Evolutionary conservation across 2,113 vertebrate species (phyloP), one percentile per base, ranked within the genome.

Genomic region (Rhabdornis inornatus): DNA sequence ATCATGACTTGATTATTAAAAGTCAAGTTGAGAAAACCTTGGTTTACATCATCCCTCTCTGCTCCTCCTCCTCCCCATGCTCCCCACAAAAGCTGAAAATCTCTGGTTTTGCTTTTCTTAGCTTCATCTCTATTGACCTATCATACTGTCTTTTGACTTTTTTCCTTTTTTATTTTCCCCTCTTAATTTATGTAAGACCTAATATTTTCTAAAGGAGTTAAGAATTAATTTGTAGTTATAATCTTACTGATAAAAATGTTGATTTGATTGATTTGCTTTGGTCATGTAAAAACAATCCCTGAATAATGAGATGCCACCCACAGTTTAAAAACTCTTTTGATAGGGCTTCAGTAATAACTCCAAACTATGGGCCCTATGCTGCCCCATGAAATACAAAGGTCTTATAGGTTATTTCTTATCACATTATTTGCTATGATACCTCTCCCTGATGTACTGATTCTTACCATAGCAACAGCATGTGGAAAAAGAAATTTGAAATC

Each of bases 391-490:
- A 89, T 23, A 24, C 31, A 92, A 86, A 83, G 28, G 23, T 83
- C 40, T 65, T 49, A 47, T 6, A 63, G 40, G 23, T 69, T 84
- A 76, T 70, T 61, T 83, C 19, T 83, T 64, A 75, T 45, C 13
- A 68, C 40, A 55, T 60, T 82, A 86, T 39, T 87, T 96, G 28
- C 63, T 82, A 74, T 55, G 44, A 53, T 86, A 69, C 15, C 33
- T 89, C 33, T 78, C 31, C 35, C 33, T 63, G 33, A 83, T 78
- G 71, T 60, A 47, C 28, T 69, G 57, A 88, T 83, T 60, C 85
- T 91, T 83, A 76, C 69, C 83, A 87, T 45, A 93, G 79, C 66
- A 93, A 94, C 75, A 80, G 57, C 13, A 71, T 15, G 10, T 22
- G 20, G 42, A 33, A 77, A 65, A 79, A 84, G 60, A 76, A 77